These are phyloP conservation scores for Byasa hedistus DNA, from an alignment of 2,888 invertebrate species.

Conservation along the genomic window DNA sequence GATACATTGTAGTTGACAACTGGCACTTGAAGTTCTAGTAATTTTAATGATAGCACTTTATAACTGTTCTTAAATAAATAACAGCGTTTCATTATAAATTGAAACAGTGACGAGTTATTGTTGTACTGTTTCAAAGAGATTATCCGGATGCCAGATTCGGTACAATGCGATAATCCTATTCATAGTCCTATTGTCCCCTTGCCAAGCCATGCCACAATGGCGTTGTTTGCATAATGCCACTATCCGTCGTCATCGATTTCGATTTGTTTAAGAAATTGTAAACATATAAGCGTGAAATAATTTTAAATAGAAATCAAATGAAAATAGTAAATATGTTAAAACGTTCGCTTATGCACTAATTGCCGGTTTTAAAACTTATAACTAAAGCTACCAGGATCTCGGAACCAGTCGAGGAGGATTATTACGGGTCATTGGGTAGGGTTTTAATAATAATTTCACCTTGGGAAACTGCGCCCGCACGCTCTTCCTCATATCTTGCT, in stretches of 20 bases:
- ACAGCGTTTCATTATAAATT: slow-evolving; percentile 35
- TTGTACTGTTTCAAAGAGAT: slow-evolving; percentile 66
- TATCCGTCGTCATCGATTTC: slow-evolving; percentile 55
- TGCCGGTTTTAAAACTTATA: slow-evolving; percentile 7
- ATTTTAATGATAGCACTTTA: not conserved
- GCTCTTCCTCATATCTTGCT: slow-evolving; percentile 51
- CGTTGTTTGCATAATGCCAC: slow-evolving; percentile 64
- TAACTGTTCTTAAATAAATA: not conserved
- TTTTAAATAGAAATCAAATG: no score
- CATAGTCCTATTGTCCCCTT: slow-evolving; percentile 64
- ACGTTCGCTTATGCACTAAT: not conserved
- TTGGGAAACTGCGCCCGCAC: slow-evolving; percentile 29
- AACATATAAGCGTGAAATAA: no score
- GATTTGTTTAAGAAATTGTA: no score
- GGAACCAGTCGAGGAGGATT: slow-evolving; percentile 23
- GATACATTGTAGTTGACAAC: no score
- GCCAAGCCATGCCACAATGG: slow-evolving; percentile 55
- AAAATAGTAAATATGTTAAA: not conserved
- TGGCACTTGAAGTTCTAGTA: no score
- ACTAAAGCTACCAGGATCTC: slow-evolving; percentile 1
- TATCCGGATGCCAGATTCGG: slow-evolving; percentile 61
- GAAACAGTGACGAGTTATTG: slow-evolving; percentile 60
- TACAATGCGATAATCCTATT: slow-evolving; percentile 65
- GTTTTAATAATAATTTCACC: slow-evolving; percentile 34
- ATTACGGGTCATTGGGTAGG: slow-evolving; percentile 29